Evolutionary conservation across 2,113 vertebrate species (phyloP), one percentile per base, ranked within the genome.

Genomic region (Lophius piscatorius): DNA sequence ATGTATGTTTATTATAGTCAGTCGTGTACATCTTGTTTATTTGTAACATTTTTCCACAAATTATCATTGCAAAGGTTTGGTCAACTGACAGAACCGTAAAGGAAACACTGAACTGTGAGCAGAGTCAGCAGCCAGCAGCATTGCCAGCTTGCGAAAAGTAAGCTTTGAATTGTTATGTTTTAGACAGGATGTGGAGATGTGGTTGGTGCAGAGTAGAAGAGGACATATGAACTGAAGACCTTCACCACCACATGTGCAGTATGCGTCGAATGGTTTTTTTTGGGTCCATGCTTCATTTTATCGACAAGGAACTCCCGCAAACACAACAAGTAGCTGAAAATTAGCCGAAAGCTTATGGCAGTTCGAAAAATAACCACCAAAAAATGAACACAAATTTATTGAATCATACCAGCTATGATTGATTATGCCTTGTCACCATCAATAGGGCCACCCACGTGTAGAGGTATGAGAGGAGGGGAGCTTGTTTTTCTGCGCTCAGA

Each of bases 141-240:
- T 33, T 44, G 81, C 74, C 67, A 64, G 70, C 68, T 77, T 73
- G 80, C 80, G 79, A 80, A 47, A 79, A 47, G 36, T 74, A 51
- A 63, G 57, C 26, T 72, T 40, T 23, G 40, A 44, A 36, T 38
- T 85, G 64, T 83, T 82, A 49, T 81, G 66, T 23, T 82, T 81
- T 36, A 22, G 41, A 34, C 81, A 77, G 87, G 87, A 89, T 86
- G 83, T 86, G 83, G 83, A 67, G 57, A 5, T 3, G 80, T 26
- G 78, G 82, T 77, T 61, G 13, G 24, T n/a, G 44, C 63, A 52
- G 76, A 22, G 72, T 64, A 50, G 74, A 47, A 0, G 35, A 68
- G 73, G 58, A 76, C 63, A 26, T 66, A 39, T 80, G 73, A 83
- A 81, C 72, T 74, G 59, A 26, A 75, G 79, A 76, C 76, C 51